Conservation (phyloP, 1,140 invertebrate genomes). For the Camponotus floridanus region DNA sequence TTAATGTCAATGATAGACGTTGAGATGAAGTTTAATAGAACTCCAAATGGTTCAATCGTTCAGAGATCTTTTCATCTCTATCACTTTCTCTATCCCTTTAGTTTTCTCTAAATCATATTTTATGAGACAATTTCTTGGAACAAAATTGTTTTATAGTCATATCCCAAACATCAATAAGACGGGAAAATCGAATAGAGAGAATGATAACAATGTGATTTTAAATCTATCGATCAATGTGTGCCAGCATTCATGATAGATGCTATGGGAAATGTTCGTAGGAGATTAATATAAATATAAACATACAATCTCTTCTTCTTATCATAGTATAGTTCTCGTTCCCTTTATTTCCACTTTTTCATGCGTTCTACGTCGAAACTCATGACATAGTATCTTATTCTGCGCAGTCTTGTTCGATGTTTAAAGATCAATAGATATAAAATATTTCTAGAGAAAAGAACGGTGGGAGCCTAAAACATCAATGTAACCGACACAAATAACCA, state of each 20-base stretch:
- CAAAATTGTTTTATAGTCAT: slow-evolving; percentile 48
- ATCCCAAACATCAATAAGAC: slow-evolving; percentile 52
- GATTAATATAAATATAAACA: slow-evolving; percentile 10
- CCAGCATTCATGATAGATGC: slow-evolving; percentile 32
- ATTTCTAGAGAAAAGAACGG: not conserved
- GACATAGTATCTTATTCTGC: not conserved
- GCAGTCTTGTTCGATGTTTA: not conserved
- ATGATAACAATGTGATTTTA: slow-evolving; percentile 56
- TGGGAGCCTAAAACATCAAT: not conserved
- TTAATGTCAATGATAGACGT: slow-evolving; percentile 19
- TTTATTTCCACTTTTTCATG: not conserved
- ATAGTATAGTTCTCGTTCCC: not conserved
- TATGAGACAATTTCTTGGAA: slow-evolving; percentile 52
- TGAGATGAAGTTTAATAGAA: not conserved
- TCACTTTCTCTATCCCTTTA: not conserved
- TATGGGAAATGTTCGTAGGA: not conserved
- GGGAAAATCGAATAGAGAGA: slow-evolving; percentile 24
- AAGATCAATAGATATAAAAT: slow-evolving; percentile 3
- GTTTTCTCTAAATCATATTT: slow-evolving; percentile 46
- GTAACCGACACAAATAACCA: not conserved
- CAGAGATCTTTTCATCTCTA: not conserved
- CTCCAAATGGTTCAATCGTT: not conserved
- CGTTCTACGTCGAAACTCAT: not conserved
- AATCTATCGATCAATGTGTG: slow-evolving; percentile 39
- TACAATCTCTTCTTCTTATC: slow-evolving; percentile 21